Evolutionary conservation across 2,113 vertebrate genomes (phyloP).

Genomic region (Pygoscelis adeliae): DNA sequence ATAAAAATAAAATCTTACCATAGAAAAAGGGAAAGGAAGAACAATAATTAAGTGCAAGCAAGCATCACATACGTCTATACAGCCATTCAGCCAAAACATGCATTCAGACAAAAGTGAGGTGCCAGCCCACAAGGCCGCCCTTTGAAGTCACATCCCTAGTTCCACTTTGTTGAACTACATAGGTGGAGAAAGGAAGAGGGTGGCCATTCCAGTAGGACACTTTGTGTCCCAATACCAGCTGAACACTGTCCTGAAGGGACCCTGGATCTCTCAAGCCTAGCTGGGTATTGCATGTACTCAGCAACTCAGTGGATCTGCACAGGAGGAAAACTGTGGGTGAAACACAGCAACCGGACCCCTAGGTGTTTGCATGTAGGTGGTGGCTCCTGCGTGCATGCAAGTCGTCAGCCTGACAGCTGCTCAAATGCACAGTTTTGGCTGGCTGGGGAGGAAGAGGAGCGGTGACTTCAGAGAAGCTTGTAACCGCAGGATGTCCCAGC

Average conservation of each 20-base stretch:
- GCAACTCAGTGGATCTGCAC: not conserved
- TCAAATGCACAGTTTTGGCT: not conserved
- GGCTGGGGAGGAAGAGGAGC: not conserved
- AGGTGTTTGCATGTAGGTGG: not conserved
- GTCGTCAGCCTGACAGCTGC: not conserved
- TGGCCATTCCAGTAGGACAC: not conserved
- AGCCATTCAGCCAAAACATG: not conserved
- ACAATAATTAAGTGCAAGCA: not conserved
- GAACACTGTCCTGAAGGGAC: not conserved
- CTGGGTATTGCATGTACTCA: not conserved
- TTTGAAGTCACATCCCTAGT: not conserved
- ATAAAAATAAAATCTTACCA: not conserved
- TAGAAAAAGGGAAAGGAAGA: not conserved
- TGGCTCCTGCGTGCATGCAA: not conserved
- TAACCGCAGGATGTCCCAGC: not conserved
- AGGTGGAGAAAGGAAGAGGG: not conserved
- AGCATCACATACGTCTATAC: not conserved
- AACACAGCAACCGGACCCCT: fast-evolving
- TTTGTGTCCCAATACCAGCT: not conserved
- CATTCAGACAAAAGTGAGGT: not conserved
- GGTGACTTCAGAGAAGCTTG: not conserved
- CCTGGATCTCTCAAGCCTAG: not conserved
- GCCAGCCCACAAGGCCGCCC: not conserved
- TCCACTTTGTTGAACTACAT: not conserved
- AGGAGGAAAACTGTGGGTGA: not conserved